Conservation (phyloP, 2,113 vertebrate genomes). For the Heterocephalus glaber region DNA sequence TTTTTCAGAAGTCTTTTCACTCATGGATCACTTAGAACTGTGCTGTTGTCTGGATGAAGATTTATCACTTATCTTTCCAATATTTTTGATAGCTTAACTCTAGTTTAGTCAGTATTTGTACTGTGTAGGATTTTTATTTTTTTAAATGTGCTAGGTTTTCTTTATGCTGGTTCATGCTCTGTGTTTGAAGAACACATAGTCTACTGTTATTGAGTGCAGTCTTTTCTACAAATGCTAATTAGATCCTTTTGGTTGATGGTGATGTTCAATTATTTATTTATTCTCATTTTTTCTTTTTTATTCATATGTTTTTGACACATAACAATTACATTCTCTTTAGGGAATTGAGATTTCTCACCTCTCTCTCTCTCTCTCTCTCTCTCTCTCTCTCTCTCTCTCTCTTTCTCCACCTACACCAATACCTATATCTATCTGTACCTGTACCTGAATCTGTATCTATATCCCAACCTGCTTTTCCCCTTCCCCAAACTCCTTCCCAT, state of each 20-base stretch:
- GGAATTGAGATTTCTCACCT: no score
- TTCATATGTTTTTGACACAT: background rate
- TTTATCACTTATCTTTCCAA: background rate
- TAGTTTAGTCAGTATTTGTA: background rate
- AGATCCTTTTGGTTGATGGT: background rate
- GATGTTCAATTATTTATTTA: background rate
- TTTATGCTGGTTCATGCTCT: background rate
- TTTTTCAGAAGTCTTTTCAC: background rate
- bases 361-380: no score
- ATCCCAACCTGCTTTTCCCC: background rate
- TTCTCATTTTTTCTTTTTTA: background rate
- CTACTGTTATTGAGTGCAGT: background rate
- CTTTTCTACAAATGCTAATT: background rate
- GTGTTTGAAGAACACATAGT: background rate
- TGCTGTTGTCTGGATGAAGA: no score
- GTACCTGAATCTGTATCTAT: no score
- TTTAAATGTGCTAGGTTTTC: background rate
- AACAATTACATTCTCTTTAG: background rate
- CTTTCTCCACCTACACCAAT: no score
- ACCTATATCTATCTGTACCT: no score
- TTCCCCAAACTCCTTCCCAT: no score
- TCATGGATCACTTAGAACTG: no score
- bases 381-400: no score
- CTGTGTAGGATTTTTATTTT: background rate
- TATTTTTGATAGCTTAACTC: background rate